phyloP scores from a whole-genome alignment of 2,113 vertebrate species.

The Carassius auratus region DNA sequence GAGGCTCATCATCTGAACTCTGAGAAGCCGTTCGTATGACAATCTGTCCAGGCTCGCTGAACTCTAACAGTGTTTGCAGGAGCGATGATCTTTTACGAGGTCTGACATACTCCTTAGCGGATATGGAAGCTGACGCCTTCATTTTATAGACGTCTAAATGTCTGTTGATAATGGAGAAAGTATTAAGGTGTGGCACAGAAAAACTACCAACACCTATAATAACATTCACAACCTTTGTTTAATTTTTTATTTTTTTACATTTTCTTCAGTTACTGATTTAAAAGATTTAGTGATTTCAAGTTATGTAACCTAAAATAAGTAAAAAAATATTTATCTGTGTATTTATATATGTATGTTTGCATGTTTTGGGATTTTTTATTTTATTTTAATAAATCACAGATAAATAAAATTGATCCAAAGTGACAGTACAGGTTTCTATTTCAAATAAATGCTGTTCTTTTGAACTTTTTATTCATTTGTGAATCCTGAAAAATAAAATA shows the following conservation, averaged over 20 bases:
- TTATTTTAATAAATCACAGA: too few relatives aligned
- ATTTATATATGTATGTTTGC: too few relatives aligned
- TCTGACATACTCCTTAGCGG: conserved; percentile 55
- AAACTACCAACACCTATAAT: neutral
- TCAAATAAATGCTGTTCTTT: neutral
- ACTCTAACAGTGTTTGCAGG: conserved; percentile 13
- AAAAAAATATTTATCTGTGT: too few relatives aligned
- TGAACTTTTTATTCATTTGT: neutral
- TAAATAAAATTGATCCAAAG: too few relatives aligned
- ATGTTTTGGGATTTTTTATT: too few relatives aligned
- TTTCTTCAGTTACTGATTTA: too few relatives aligned
- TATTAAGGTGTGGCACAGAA: conserved; percentile 45
- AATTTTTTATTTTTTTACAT: too few relatives aligned
- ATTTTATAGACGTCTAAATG: conserved; percentile 51
- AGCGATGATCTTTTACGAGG: conserved; percentile 40
- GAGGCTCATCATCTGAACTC: neutral
- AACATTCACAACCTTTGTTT: neutral
- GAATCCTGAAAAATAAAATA: neutral
- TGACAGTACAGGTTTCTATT: neutral
- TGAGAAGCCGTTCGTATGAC: neutral
- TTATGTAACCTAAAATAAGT: too few relatives aligned
- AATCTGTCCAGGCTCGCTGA: conserved; percentile 72
- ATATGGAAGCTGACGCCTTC: conserved; percentile 69
- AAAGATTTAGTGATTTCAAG: too few relatives aligned
- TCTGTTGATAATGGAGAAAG: conserved; percentile 59